Evolutionary conservation across 2,797 vertebrate genomes (phyloP).

Genomic region (Paedocypris micromegethes): DNA sequence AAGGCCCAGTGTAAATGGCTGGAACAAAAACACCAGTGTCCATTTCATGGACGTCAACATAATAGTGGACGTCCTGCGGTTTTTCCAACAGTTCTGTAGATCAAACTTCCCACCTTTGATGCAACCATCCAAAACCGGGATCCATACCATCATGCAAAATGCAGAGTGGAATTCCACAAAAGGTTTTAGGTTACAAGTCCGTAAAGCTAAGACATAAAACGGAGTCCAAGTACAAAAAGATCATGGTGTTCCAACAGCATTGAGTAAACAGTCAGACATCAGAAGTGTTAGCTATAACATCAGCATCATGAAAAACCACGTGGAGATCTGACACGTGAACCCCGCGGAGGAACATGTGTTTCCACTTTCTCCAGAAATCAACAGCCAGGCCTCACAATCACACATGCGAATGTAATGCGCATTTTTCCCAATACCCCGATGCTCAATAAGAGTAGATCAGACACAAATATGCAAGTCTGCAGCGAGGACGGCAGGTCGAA

Average conservation of each 20-base stretch:
- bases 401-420: constrained; percentile 17
- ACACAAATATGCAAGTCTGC: constrained; percentile 16
- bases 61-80: background rate
- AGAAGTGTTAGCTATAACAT: constrained; percentile 1
- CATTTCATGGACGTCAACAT: constrained; percentile 10
- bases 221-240: no score
- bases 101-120: constrained; percentile 17
- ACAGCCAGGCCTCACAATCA: constrained; percentile 26
- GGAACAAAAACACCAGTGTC: constrained; percentile 9
- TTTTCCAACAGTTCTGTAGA: constrained; percentile 8
- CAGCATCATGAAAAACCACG: constrained; percentile 25
- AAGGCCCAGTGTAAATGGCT: background rate
- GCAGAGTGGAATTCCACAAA: no score
- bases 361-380: constrained; percentile 24
- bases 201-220: no score
- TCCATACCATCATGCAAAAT: background rate
- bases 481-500: constrained; percentile 16
- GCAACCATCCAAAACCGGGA: background rate
- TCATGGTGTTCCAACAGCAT: background rate
- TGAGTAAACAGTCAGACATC: background rate
- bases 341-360: constrained; percentile 20
- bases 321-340: constrained; percentile 32
- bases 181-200: no score
- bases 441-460: background rate
- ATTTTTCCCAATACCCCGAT: constrained; percentile 1